A percentile compares a stretch with the other conserved stretches of the same genome.
phyloP scores from a whole-genome alignment of 2,888 invertebrate species.

The Meteorus cinctellus region DNA sequence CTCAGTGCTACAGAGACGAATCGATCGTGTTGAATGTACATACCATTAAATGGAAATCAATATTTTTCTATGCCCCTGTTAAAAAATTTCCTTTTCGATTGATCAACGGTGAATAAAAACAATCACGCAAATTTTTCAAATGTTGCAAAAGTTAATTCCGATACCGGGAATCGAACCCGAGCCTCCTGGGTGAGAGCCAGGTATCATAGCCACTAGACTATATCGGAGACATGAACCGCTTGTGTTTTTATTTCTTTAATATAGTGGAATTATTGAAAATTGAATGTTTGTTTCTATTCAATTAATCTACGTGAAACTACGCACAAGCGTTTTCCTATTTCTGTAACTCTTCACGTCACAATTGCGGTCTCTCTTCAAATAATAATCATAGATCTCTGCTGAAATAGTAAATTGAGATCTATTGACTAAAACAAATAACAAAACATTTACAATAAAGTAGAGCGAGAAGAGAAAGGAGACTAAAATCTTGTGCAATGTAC shows the following conservation, averaged over 20 bases:
- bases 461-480: slow-evolving; percentile 42
- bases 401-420: slow-evolving; percentile 1
- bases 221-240: slow-evolving; percentile 56
- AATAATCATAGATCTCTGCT: not conserved
- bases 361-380: slow-evolving; percentile 9
- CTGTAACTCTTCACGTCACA: not conserved
- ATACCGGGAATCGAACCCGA: slow-evolving; percentile 79
- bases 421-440: slow-evolving; percentile 8
- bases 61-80: no score
- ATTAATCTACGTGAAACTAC: not conserved
- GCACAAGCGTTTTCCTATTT: not conserved
- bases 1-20: not conserved
- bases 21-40: not conserved
- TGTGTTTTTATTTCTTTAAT: not conserved
- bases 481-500: slow-evolving; percentile 37
- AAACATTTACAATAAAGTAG: slow-evolving; percentile 31
- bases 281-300: not conserved
- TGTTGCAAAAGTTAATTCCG: slow-evolving; percentile 71
- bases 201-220: slow-evolving; percentile 8
- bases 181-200: slow-evolving; percentile 72
- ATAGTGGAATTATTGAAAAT: no score
- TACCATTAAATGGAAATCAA: no score
- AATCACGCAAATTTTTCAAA: no score
- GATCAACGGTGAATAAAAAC: not conserved
- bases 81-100: not conserved